These are phyloP conservation scores for Psittacara wagleri DNA, from an alignment of 2,113 vertebrate genomes.

Conservation along the genomic window DNA sequence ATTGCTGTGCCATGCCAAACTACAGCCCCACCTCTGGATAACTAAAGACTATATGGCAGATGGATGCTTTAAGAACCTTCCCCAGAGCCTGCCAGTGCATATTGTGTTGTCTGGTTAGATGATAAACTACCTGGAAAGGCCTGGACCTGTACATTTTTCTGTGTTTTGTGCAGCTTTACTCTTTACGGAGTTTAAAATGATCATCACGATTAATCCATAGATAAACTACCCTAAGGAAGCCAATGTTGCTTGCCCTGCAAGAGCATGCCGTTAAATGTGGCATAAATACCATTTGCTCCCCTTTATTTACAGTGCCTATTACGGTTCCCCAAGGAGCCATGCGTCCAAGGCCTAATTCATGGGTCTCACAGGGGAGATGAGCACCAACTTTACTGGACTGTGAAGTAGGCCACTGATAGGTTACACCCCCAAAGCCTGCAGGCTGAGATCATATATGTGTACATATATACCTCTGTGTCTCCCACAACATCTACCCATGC, in stretches of 20 bases:
- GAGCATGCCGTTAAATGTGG: neutral
- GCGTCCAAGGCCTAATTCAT: neutral
- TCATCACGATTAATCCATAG: neutral
- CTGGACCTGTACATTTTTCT: neutral
- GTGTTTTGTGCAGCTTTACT: neutral
- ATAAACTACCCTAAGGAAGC: slow-evolving; percentile 23
- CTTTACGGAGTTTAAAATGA: neutral
- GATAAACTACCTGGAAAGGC: slow-evolving; percentile 32
- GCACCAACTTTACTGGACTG: neutral
- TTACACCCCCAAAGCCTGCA: neutral
- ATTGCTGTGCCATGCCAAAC: neutral
- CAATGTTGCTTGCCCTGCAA: neutral
- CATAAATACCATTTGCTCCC: slow-evolving; percentile 34
- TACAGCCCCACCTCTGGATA: neutral
- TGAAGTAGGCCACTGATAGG: slow-evolving; percentile 2
- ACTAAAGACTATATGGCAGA: slow-evolving; percentile 3
- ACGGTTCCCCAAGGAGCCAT: neutral
- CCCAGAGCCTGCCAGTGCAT: neutral
- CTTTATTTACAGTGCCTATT: neutral
- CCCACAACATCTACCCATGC: neutral
- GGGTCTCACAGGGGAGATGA: neutral
- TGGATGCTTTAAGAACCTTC: slow-evolving; percentile 11
- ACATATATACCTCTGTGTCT: neutral
- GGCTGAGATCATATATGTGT: neutral
- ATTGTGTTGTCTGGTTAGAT: neutral